Percentiles rank a stretch among this genome's conserved stretches.
Evolutionary conservation across 2,888 invertebrate species (phyloP).

Genomic region (Coecobrya sp.): DNA sequence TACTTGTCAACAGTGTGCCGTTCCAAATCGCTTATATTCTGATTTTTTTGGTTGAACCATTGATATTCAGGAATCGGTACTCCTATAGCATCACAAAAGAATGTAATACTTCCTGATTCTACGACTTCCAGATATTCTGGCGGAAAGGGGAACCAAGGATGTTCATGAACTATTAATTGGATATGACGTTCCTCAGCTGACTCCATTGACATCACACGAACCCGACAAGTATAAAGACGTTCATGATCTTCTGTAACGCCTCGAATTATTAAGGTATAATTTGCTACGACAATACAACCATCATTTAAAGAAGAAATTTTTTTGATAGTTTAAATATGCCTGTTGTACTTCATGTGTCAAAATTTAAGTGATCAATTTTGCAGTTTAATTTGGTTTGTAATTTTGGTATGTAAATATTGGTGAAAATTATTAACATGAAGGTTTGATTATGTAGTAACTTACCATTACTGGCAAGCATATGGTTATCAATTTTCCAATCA

Average conservation of each 20-base stretch:
- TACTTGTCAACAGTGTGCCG: slow-evolving; percentile 90
- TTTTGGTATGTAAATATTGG: too few relatives aligned
- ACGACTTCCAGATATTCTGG: slow-evolving; percentile 91
- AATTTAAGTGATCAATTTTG: too few relatives aligned
- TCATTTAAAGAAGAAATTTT: too few relatives aligned
- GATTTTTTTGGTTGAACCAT: slow-evolving; percentile 89
- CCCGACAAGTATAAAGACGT: slow-evolving; percentile 95
- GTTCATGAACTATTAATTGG: slow-evolving; percentile 89
- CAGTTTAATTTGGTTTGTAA: too few relatives aligned
- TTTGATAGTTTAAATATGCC: too few relatives aligned
- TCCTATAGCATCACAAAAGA: slow-evolving; percentile 93
- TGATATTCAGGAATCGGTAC: slow-evolving; percentile 94
- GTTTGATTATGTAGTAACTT: slow-evolving; percentile 55
- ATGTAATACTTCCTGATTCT: slow-evolving; percentile 93
- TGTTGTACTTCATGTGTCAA: too few relatives aligned
- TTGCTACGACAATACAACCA: slow-evolving; percentile 92
- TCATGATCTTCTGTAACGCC: slow-evolving; percentile 94
- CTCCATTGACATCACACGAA: slow-evolving; percentile 94
- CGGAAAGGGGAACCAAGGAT: slow-evolving; percentile 87
- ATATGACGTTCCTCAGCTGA: slow-evolving; percentile 93
- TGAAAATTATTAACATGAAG: too few relatives aligned
- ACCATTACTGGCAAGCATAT: slow-evolving; percentile 90
- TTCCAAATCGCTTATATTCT: slow-evolving; percentile 91
- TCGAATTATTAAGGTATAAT: slow-evolving; percentile 93
- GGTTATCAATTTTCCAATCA: slow-evolving; percentile 89